Evolutionary conservation across 2,797 vertebrate species (phyloP).

Genomic region (Pantherophis vulpinus): DNA sequence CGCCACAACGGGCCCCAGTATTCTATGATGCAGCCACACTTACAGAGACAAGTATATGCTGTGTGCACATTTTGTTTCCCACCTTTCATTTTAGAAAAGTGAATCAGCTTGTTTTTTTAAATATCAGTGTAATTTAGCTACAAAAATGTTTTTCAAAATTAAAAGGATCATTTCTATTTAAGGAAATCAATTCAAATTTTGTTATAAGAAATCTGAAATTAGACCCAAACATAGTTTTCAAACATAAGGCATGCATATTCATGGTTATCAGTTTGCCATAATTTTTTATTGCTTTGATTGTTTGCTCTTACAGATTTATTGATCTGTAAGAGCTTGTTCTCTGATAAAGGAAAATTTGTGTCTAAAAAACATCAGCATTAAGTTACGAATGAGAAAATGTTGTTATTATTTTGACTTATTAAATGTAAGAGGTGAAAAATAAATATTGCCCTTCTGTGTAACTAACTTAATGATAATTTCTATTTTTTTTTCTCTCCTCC

Average conservation of each 20-base stretch:
- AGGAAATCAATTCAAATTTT: background rate
- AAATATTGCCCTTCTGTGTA: background rate
- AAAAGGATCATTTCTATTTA: background rate
- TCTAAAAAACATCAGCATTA: background rate
- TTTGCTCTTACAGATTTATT: background rate
- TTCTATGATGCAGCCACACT: slow-evolving; percentile 96
- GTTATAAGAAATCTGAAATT: background rate
- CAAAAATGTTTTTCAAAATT: background rate
- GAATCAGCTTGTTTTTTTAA: slow-evolving; percentile 6
- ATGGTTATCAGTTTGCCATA: background rate
- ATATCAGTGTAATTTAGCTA: slow-evolving; percentile 4
- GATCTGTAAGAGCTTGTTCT: slow-evolving; percentile 19
- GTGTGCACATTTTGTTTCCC: slow-evolving; percentile 64
- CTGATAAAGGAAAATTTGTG: background rate
- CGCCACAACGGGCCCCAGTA: slow-evolving; percentile 93
- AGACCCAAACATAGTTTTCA: background rate
- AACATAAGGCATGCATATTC: background rate
- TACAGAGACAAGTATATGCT: slow-evolving; percentile 95
- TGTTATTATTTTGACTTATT: background rate
- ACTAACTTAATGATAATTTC: background rate
- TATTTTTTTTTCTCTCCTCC: background rate
- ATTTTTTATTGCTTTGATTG: background rate
- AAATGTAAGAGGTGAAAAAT: background rate
- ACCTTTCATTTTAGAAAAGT: slow-evolving; percentile 41
- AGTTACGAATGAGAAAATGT: background rate